These are phyloP conservation scores for Clistopyga incitator DNA, from an alignment of 2,888 invertebrate species.

Conservation along the genomic window DNA sequence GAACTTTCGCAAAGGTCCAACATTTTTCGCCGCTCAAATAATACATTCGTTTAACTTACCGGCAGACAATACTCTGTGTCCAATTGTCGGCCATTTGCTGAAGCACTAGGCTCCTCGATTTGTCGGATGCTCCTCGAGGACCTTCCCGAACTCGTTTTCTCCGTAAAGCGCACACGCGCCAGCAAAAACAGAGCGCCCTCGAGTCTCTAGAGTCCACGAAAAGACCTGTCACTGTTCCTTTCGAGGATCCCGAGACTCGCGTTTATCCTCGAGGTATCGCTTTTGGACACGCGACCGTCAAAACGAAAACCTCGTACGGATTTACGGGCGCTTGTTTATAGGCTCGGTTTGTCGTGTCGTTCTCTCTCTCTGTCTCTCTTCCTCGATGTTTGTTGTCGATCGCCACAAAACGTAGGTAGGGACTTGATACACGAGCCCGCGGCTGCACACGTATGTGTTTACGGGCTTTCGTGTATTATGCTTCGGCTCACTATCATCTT, in stretches of 20 bases:
- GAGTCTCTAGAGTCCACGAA: conserved; percentile 30
- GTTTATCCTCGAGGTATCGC: background rate
- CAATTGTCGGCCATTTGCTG: conserved; percentile 84
- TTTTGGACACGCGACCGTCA: background rate
- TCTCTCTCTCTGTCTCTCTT: background rate
- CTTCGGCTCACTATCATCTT: background rate
- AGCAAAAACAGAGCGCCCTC: background rate
- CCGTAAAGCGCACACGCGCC: background rate
- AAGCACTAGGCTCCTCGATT: conserved; percentile 59
- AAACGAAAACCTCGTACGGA: conserved; percentile 22
- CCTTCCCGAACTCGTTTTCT: conserved; percentile 36
- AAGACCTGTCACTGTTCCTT: conserved; percentile 36
- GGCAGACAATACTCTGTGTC: conserved; percentile 82
- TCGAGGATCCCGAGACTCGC: conserved; percentile 49
- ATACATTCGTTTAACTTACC: conserved; percentile 75
- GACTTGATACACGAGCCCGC: background rate
- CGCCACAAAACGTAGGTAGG: conserved; percentile 1
- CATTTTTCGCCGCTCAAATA: background rate
- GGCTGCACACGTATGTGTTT: conserved; percentile 5
- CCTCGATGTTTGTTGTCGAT: conserved; percentile 23
- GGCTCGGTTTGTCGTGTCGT: conserved; percentile 6
- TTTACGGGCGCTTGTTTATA: conserved; percentile 27
- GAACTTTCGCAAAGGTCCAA: background rate
- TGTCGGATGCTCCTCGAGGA: conserved; percentile 61
- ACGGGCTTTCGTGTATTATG: conserved; percentile 1